Evolutionary conservation across 2,113 vertebrate genomes (phyloP), one percentile per base, ranked within the genome.

Genomic region (Trogon melanurus): DNA sequence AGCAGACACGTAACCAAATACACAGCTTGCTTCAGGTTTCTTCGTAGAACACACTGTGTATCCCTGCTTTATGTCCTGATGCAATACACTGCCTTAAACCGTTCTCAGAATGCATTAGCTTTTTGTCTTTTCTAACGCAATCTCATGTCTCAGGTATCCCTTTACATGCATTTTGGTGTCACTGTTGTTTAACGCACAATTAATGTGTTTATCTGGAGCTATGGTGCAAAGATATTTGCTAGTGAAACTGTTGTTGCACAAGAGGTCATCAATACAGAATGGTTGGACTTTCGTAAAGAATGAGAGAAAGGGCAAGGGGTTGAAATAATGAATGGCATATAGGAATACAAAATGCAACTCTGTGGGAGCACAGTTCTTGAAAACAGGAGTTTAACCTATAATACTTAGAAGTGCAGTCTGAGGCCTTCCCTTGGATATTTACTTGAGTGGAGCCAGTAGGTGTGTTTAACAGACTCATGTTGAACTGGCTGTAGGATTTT

Each of bases 1-100:
- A 23, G n/a, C 25, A 45, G 82, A 23, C 29, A 5, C 0, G 0
- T n/a, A n/a, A 19, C 13, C 54, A 51, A 41, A 36, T 7, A 3
- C 0, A 12, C 12, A 4, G 25, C 14, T 32, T 12, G 10, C 10
- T 29, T 34, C 4, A 6, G 7, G 5, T 32, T 47, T 47, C 30
- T 34, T 19, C 32, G 14, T 48, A 36, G 11, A 19, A 36, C 4
- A 2, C 25, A 14, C 12, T 22, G 10, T 54, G 7, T 60, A 7
- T 21, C 17, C 47, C 18, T 51, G 13, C 11, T 54, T 47, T 48
- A 4, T 18, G 30, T 61, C 11, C 41, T 21, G 5, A 13, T 60
- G 2, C 1, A 25, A n/a, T 13, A 6, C 7, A 3, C 13, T 30
- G 26, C 26, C 5, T 44, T 19, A 26, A 2, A 4, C 62, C 48